phyloP scores from a whole-genome alignment of 92 coral and sea anemone species.

The Heteractis magnifica region DNA sequence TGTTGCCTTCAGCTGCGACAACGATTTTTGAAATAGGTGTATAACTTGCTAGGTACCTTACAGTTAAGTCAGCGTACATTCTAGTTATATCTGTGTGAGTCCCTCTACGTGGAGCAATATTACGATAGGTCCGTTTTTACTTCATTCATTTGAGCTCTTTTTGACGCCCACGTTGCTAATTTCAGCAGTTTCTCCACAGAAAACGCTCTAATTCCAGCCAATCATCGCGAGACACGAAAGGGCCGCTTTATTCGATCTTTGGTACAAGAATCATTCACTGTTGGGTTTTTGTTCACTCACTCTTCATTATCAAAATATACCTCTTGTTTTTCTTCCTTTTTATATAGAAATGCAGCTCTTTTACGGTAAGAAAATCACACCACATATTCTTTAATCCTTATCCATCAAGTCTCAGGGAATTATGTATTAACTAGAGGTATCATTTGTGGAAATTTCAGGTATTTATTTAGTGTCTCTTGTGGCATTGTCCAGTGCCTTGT shows the following conservation, averaged over 20 bases:
- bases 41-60: background rate
- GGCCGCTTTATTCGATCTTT: constrained; percentile 77
- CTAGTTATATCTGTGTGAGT: background rate
- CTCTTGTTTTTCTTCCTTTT: constrained; percentile 3
- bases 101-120: background rate
- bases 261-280: constrained; percentile 16
- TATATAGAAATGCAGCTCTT: constrained; percentile 37
- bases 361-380: constrained; percentile 37
- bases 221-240: constrained; percentile 95
- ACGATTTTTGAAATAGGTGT: too few relatives aligned
- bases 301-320: background rate
- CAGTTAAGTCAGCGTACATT: background rate
- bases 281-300: constrained; percentile 5
- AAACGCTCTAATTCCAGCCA: constrained; percentile 54
- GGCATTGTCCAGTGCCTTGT: constrained; percentile 63
- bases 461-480: constrained; percentile 53
- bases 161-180: constrained; percentile 15
- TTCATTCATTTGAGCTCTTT: background rate
- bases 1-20: too few relatives aligned
- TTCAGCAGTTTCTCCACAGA: constrained; percentile 52
- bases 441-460: constrained; percentile 61
- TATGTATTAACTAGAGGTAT: constrained; percentile 1
- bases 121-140: background rate
- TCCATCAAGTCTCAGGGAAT: background rate
- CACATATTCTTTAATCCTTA: constrained; percentile 3